A percentile compares a stretch with the other conserved stretches of the same genome.
phyloP scores from a whole-genome alignment of 2,888 invertebrate genomes.

The Melolontha melolontha region DNA sequence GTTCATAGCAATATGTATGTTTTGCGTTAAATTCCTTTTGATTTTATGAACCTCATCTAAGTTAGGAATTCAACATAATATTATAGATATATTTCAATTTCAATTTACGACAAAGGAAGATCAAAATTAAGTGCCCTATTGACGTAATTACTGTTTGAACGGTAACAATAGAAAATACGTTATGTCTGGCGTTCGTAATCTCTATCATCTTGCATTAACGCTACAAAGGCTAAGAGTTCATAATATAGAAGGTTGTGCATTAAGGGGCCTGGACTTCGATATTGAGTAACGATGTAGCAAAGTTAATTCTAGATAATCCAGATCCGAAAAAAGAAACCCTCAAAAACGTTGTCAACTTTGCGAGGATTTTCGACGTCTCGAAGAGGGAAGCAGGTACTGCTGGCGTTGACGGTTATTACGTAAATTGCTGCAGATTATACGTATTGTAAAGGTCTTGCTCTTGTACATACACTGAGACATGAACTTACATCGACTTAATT shows the following conservation, averaged over 20 bases:
- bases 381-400: conserved; percentile 35
- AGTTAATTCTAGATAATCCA: conserved; percentile 55
- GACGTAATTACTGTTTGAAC: too few relatives aligned
- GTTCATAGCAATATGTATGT: too few relatives aligned
- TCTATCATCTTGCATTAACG: conserved; percentile 26
- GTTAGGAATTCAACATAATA: too few relatives aligned
- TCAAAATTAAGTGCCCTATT: too few relatives aligned
- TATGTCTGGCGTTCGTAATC: conserved; percentile 18
- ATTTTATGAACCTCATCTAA: too few relatives aligned
- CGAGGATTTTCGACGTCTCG: conserved; percentile 50
- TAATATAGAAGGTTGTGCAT: conserved; percentile 45
- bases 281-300: conserved; percentile 56
- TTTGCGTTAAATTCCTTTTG: too few relatives aligned
- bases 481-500: too few relatives aligned
- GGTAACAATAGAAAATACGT: not conserved
- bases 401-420: conserved; percentile 52
- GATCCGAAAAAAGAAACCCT: conserved; percentile 47
- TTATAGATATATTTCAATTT: too few relatives aligned
- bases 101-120: too few relatives aligned
- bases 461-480: too few relatives aligned
- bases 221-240: conserved; percentile 45
- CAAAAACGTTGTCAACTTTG: conserved; percentile 50
- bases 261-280: conserved; percentile 50
- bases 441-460: conserved; percentile 30
- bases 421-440: conserved; percentile 47